Base-by-base conservation (phyloP, 2,113 vertebrate species). In the Melospiza melodia region DNA sequence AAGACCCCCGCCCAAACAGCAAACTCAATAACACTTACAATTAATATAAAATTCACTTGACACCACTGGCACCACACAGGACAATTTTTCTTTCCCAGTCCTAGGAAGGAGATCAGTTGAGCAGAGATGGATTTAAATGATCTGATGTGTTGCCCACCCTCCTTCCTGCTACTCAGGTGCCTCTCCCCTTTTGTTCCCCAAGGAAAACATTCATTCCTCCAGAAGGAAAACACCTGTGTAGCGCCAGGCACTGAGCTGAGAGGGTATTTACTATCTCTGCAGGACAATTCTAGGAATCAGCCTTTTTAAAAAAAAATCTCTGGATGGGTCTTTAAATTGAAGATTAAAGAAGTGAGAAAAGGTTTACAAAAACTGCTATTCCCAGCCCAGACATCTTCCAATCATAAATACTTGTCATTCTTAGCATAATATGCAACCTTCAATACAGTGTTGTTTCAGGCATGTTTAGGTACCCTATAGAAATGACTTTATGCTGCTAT, bases 401-500 rank as follows among this genome's bases (percentile, higher is more conserved):
- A 58, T 21, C 79, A 62, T 88, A 96, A 95, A 92, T 74, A 83
- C 59, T 88, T 94, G 88, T 92, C 92, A 58, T 65, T 85, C 75
- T 79, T n/a, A 73, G 58, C 74, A 66, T 39, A 88, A 92, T 69
- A 51, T 23, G n/a, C 58, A 94, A 24, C 75, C 51, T 73, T 68
- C 75, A 73, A 62, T 80, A 86, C 1, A 86, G 54, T 62, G 75
- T 68, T 88, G 90, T 88, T 94, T 92, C 59, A 73, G 76, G 46
- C 92, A 49, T 20, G 6, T 90, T 90, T 73, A 80, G 81, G 87
- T 66, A 55, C 62, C 67, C 72, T 76, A 48, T 5, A 74, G 90
- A 80, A 96, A 72, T 77, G 16, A 49, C 68, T 93, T 77, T 59
- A 62, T 83, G 78, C 78, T 80, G 81, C 66, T 89, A 35, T 95